These are phyloP conservation scores for Prionace glauca DNA, from an alignment of 2,797 vertebrate genomes.

Conservation along the genomic window DNA sequence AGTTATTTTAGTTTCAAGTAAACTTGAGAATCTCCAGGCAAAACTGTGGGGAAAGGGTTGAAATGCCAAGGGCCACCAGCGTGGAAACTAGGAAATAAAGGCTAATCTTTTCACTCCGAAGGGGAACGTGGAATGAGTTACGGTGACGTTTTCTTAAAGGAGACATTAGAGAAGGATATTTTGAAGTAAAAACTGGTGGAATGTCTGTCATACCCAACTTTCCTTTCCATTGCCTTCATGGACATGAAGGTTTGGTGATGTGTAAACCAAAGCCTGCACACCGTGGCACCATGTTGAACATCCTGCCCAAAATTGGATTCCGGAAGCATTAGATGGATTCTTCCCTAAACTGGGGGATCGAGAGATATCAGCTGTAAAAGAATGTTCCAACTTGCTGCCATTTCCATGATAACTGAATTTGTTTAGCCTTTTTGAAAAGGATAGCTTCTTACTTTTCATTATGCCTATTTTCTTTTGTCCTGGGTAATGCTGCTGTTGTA, in stretches of 20 bases:
- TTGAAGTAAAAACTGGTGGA: not conserved
- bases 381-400: not conserved
- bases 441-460: not conserved
- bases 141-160: conserved; percentile 43
- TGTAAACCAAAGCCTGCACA: not conserved
- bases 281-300: not conserved
- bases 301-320: not conserved
- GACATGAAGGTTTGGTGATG: not conserved
- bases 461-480: not conserved
- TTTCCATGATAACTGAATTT: not conserved
- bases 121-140: conserved; percentile 42
- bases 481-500: not conserved
- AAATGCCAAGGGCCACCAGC: not conserved
- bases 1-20: not conserved
- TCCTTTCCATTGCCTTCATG: not conserved
- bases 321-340: not conserved
- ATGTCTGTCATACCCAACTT: not conserved
- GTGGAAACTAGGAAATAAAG: conserved; percentile 43
- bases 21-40: not conserved
- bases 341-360: too few species aligned
- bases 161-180: not conserved
- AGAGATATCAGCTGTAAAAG: not conserved
- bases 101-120: conserved; percentile 41
- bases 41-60: not conserved
- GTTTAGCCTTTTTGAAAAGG: too few species aligned